Conservation (phyloP, 2,888 invertebrate genomes). For the Scaeva pyrastri region DNA sequence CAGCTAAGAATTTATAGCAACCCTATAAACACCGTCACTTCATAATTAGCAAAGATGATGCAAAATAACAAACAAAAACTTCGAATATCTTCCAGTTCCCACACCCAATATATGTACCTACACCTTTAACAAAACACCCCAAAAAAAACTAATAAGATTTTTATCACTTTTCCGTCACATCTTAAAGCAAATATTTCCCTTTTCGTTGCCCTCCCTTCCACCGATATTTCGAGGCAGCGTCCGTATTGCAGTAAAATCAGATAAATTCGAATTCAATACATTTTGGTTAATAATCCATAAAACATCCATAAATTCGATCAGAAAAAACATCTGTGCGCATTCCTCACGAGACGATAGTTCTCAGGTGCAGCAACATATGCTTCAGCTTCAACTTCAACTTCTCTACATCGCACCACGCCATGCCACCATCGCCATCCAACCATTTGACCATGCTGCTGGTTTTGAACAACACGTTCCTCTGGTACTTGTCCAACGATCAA, state of each 20-base stretch:
- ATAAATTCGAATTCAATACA: slow-evolving; percentile 60
- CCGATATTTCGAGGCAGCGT: too few species aligned
- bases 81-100: slow-evolving; percentile 1
- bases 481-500: neutral
- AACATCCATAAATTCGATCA: slow-evolving; percentile 65
- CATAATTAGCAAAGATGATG: neutral
- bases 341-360: slow-evolving; percentile 31
- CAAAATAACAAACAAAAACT: neutral
- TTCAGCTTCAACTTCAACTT: slow-evolving; percentile 18
- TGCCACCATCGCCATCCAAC: too few species aligned
- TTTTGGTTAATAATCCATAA: slow-evolving; percentile 57
- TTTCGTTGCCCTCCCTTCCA: neutral
- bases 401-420: slow-evolving; percentile 28
- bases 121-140: neutral
- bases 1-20: neutral
- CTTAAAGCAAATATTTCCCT: slow-evolving; percentile 33
- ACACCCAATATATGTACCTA: neutral
- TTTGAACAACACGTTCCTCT: slow-evolving; percentile 7
- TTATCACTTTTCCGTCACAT: slow-evolving; percentile 15
- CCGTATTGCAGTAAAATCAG: slow-evolving; percentile 12
- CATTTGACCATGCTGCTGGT: slow-evolving; percentile 17
- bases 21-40: neutral
- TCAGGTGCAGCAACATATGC: slow-evolving; percentile 60
- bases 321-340: slow-evolving; percentile 68
- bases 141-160: slow-evolving; percentile 15